Percentiles rank a stretch among this genome's conserved stretches.
phyloP scores from a whole-genome alignment of 2,797 vertebrate species.

The Cynopterus sphinx region DNA sequence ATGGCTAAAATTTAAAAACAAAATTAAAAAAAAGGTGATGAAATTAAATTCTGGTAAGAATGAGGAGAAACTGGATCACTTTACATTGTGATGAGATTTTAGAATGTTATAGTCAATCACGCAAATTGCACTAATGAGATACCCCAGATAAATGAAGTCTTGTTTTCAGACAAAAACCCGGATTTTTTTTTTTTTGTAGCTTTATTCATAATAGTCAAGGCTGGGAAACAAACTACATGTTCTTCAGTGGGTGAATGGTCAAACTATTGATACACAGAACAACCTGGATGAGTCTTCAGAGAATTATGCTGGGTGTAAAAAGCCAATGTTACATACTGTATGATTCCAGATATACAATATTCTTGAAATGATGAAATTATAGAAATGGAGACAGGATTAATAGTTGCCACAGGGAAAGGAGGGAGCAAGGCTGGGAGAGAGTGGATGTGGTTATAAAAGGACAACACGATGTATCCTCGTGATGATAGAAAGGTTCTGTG shows the following conservation, averaged over 20 bases:
- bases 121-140: neutral
- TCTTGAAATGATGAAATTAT: neutral
- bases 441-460: neutral
- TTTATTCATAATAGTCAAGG: neutral
- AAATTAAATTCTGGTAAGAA: conserved; percentile 2
- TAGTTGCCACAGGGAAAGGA: neutral
- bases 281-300: neutral
- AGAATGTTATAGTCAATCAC: neutral
- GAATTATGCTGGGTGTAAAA: neutral
- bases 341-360: neutral
- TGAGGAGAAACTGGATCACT: neutral
- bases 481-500: neutral
- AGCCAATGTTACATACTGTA: neutral
- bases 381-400: neutral
- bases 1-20: neutral
- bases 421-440: neutral
- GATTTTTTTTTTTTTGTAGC: neutral
- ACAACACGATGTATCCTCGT: neutral
- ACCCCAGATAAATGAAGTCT: neutral
- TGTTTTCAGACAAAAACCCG: neutral
- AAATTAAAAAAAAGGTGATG: neutral
- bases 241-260: neutral
- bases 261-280: neutral
- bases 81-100: neutral
- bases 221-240: neutral